A percentile compares a stretch with the other conserved stretches of the same genome.
These are phyloP conservation scores for Diarsia rubi DNA, from an alignment of 2,888 invertebrate genomes.

Conservation along the genomic window DNA sequence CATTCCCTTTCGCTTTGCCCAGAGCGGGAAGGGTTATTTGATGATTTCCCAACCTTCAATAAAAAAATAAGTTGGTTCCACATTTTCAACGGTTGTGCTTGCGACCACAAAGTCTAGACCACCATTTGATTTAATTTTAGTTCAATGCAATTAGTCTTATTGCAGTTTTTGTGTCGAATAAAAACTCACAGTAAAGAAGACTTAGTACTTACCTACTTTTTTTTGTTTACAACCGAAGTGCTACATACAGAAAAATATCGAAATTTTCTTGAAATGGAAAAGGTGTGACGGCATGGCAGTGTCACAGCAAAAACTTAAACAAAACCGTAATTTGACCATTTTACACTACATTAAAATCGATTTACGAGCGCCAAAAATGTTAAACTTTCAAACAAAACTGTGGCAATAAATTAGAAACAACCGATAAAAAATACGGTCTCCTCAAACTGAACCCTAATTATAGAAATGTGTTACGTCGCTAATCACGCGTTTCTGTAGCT, in stretches of 20 bases:
- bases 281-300: neutral
- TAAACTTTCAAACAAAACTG: slow-evolving; percentile 63
- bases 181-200: neutral
- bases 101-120: too few species aligned
- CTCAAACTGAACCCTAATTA: slow-evolving; percentile 73
- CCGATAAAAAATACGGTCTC: slow-evolving; percentile 68
- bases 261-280: neutral
- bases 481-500: slow-evolving; percentile 82
- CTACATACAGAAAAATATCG: too few species aligned
- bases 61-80: too few species aligned
- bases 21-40: too few species aligned
- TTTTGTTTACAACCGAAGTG: too few species aligned
- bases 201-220: too few species aligned
- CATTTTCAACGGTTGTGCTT: too few species aligned
- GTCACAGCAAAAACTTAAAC: slow-evolving; percentile 10
- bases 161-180: neutral
- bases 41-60: too few species aligned
- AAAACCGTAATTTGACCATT: slow-evolving; percentile 34
- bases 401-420: slow-evolving; percentile 77
- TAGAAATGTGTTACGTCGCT: slow-evolving; percentile 80
- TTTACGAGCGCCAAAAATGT: slow-evolving; percentile 31
- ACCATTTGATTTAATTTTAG: neutral
- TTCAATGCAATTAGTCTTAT: neutral
- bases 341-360: slow-evolving; percentile 56
- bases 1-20: too few species aligned